A percentile compares a stretch with the other conserved stretches of the same genome.
These are phyloP conservation scores for Ischnus inquisitorius DNA, from an alignment of 2,888 invertebrate species.

Conservation along the genomic window DNA sequence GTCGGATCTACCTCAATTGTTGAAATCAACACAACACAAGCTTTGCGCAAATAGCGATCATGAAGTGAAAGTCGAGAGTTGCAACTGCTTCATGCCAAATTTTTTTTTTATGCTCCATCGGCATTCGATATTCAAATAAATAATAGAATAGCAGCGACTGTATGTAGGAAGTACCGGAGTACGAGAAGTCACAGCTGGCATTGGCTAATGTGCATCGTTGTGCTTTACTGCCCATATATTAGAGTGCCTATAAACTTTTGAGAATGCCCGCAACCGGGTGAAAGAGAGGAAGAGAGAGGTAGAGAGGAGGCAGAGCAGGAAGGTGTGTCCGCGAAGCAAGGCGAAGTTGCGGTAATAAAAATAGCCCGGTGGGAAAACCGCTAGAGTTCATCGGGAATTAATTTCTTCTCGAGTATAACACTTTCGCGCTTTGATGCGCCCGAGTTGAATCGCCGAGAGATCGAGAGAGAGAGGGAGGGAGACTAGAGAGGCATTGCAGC, in stretches of 20 bases:
- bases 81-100: too few species aligned
- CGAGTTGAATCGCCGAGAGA: conserved; percentile 11
- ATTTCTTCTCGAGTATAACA: conserved; percentile 78
- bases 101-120: neutral
- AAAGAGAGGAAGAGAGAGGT: too few species aligned
- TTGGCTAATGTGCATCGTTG: conserved; percentile 46
- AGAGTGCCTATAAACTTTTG: conserved; percentile 49
- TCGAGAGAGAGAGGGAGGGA: too few species aligned
- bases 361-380: conserved; percentile 47
- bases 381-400: conserved; percentile 75
- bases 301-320: too few species aligned
- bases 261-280: neutral
- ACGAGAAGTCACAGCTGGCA: conserved; percentile 15
- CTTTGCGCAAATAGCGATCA: too few species aligned
- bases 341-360: conserved; percentile 47
- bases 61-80: too few species aligned
- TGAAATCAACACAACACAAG: too few species aligned
- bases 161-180: neutral
- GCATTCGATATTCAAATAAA: conserved; percentile 22
- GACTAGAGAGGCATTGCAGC: neutral
- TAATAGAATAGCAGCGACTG: conserved; percentile 24
- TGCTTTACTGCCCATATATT: conserved; percentile 44
- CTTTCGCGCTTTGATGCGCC: conserved; percentile 78
- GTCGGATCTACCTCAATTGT: too few species aligned
- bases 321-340: neutral